Evolutionary conservation across 2,797 vertebrate species (phyloP).

Genomic region (Prunella strophiata): DNA sequence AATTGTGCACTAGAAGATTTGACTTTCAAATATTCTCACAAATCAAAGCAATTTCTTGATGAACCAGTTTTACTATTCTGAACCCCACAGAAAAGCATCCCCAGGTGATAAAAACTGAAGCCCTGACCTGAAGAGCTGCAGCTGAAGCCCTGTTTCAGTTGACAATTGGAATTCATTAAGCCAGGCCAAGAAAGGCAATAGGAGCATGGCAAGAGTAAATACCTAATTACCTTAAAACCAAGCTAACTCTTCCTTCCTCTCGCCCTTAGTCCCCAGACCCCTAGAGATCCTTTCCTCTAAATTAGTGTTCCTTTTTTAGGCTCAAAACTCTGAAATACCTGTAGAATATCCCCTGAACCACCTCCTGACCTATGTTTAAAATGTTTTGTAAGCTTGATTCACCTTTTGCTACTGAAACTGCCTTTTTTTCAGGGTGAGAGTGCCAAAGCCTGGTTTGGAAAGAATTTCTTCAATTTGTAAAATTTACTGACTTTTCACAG

Average conservation of each 20-base stretch:
- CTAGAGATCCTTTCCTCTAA: neutral
- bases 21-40: neutral
- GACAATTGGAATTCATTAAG: neutral
- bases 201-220: neutral
- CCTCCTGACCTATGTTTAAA: neutral
- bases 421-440: accelerated
- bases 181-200: neutral
- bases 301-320: neutral
- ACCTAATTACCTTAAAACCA: neutral
- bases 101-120: neutral
- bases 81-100: neutral
- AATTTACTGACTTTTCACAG: neutral
- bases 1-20: neutral
- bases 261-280: neutral
- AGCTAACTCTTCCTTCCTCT: neutral
- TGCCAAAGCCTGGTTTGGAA: accelerated
- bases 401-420: neutral
- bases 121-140: neutral
- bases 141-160: neutral
- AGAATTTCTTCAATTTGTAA: neutral
- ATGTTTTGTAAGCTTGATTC: neutral
- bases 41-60: neutral
- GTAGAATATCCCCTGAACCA: neutral
- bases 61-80: neutral
- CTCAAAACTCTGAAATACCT: neutral